Base-by-base conservation (phyloP, 1,140 invertebrate species). In the Plectus sambesii region DNA sequence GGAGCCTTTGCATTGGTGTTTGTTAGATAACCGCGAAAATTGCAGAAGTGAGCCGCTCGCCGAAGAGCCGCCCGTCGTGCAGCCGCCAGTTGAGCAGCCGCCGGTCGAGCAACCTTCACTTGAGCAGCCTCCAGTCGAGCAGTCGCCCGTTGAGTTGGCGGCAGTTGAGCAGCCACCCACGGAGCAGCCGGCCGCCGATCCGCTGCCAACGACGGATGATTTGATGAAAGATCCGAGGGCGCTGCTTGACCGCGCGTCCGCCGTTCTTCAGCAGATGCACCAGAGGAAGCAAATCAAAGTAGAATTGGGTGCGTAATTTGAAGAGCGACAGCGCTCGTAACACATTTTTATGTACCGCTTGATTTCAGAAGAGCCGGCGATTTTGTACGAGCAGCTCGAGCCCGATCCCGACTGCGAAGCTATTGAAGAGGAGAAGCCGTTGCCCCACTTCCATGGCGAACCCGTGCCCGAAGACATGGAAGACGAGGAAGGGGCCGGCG, bases 401-500 rank as follows among this genome's bases (percentile, higher is more conserved):
- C 41, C 41, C 26, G 41, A 42, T 5, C 41, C 41, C 20, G 8
- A 30, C 5, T 25, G 36, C 6, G 19, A 27, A 5, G 6, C 6
- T 27, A 8, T 27, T 6, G 5, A 15, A 9, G 49, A 47, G 1
- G 49, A 51, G 12, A 15, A 30, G 8, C 43, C 27, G 2, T 27
- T 17, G 4, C 22, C 47, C 19, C 38, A 51, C 6, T 55, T 43
- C 42, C 53, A 55, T 23, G 53, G 53, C 35, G 53, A 55, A 17
- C 53, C 53, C 0, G 53, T 55, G 2, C 53, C 53, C 4, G 41
- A 42, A 15, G 26, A 25, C 4, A 30, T 27, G n/a, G 42, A 47
- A 23, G 51, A 56, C 5, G 53, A 55, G 26, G 53, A 52, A 23
- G 45, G 42, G 33, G 49, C 47, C 22, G 17, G 52, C 19, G 52